Evolutionary conservation across 2,888 invertebrate genomes (phyloP), one percentile per base, ranked within the genome.

Genomic region (Ormia ochracea): DNA sequence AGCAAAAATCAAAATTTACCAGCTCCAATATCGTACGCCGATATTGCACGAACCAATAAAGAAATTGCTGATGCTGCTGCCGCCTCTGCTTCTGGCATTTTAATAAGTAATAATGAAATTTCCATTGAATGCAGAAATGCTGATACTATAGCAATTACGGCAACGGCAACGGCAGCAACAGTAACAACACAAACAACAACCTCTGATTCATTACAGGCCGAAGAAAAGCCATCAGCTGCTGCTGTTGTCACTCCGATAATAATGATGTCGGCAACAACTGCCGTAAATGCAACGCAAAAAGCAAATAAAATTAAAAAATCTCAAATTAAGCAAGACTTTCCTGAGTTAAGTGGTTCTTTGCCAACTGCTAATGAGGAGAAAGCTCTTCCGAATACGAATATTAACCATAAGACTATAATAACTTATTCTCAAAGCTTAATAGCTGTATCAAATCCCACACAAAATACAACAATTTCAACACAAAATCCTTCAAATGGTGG

Each of bases 1-100:
- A 84, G 56, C 72, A 77, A 63, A 56, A 69, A 52, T 21, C 63
- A 56, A n/a, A 54, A 43, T 54, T 73, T 73, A n/a, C 83, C 82
- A 12, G 81, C 86, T 4, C 90, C 85, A 84, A 91, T 86, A 88
- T 95, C 95, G 12, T 96, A 96, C 90, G 96, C 96, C 0, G 96
- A 96, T 86, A 96, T 96, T 85, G 94, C 96, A 63, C 92, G 94
- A 83, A 85, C 86, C 21, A 86, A 84, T 59, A 85, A 86, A 75
- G 86, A 88, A 61, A 82, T 84, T 21, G 79, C 83, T 28, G 77
- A 68, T 61, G 82, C 81, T 38, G 77, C 69, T 19, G 75, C 78
- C 4, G 81, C 72, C 5, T 76, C 81, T 66, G 78, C 82, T 59
- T 80, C 79, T 41, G 79, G 45, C 1, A 77, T 70, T 77, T 69